A percentile compares a stretch with the other conserved stretches of the same genome.
phyloP scores from a whole-genome alignment of 2,113 vertebrate genomes.

The Mormyrus lacerda region DNA sequence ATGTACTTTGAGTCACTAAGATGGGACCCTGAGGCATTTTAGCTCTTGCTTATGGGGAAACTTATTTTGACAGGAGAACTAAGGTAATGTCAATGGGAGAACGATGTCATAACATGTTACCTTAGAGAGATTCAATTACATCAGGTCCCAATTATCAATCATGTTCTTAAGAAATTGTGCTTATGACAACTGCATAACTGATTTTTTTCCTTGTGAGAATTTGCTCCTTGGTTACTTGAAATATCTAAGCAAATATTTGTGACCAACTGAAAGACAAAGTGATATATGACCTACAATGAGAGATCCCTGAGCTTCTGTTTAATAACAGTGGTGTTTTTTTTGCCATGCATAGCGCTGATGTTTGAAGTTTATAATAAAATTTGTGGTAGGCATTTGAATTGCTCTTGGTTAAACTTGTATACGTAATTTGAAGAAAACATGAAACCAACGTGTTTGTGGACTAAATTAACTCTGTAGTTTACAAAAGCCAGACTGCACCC shows the following conservation, averaged over 20 bases:
- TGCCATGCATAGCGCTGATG: background rate
- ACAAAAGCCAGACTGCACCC: background rate
- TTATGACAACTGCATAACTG: background rate
- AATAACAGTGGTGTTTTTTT: background rate
- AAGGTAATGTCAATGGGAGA: background rate
- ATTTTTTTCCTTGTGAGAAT: background rate
- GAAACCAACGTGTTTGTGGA: background rate
- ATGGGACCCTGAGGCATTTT: background rate
- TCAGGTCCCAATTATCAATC: background rate
- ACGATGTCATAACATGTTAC: background rate
- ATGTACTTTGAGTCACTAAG: background rate
- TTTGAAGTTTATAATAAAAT: background rate
- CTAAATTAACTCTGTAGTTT: background rate
- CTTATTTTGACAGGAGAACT: background rate
- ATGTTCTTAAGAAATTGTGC: background rate
- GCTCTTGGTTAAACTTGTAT: background rate
- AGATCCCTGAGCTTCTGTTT: background rate
- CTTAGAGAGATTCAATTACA: background rate
- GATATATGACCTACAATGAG: background rate
- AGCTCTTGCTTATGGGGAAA: background rate
- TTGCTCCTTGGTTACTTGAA: background rate
- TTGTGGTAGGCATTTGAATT: background rate
- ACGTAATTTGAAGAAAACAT: background rate
- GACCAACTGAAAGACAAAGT: background rate
- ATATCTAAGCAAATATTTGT: background rate